Percentiles rank a stretch among this genome's conserved stretches.
phyloP scores from a whole-genome alignment of 2,797 vertebrate species.

The Megaceryle alcyon region DNA sequence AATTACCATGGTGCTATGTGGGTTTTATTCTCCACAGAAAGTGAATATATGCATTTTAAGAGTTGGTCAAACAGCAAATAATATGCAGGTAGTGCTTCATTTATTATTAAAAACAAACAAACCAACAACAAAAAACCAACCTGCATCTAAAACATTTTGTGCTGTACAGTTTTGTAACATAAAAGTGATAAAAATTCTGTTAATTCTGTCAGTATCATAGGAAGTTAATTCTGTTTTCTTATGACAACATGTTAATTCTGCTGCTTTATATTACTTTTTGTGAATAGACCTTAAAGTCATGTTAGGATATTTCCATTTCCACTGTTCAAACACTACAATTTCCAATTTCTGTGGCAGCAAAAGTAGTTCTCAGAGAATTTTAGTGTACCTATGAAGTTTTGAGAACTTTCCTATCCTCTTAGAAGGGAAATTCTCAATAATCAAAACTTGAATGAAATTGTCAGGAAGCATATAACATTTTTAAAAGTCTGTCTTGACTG shows the following conservation, averaged over 20 bases:
- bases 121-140: no score
- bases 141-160: background rate
- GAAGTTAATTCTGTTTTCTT: background rate
- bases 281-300: constrained; percentile 55
- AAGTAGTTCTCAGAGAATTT: background rate
- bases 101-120: background rate
- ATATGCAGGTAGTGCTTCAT: background rate
- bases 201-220: background rate
- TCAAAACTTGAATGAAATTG: background rate
- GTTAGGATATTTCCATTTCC: constrained; percentile 29
- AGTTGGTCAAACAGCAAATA: background rate
- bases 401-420: background rate
- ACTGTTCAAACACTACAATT: background rate
- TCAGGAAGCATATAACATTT: background rate
- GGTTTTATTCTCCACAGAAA: background rate
- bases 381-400: background rate
- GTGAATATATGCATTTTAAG: background rate
- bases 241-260: background rate
- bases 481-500: background rate
- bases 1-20: background rate
- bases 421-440: background rate
- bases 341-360: constrained; percentile 60
- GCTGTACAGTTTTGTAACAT: background rate
- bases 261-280: constrained; percentile 45
- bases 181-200: background rate